Evolutionary conservation across 2,113 vertebrate genomes (phyloP), one percentile per base, ranked within the genome.

Genomic region (Labrus mixtus): DNA sequence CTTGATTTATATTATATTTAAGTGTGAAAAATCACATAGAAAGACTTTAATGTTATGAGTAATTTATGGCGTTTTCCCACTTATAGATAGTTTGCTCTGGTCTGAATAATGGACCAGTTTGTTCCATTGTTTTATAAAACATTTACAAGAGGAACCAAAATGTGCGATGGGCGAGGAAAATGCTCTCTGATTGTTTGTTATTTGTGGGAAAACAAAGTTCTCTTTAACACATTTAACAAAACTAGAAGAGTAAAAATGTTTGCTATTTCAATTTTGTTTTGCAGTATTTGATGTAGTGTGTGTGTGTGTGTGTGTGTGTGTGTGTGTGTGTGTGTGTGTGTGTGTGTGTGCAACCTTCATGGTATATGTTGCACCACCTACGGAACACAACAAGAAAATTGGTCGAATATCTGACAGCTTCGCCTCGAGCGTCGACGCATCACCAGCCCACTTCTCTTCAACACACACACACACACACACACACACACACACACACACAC

Each of bases 381-480:
- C 82, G 37, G 70, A 87, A 79, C 57, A 68, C 60, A 56, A 81
- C 33, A 65, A 55, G 41, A 73, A 82, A 88, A 77, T 73, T 11
- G 23, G 87, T 77, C 29, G 65, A 67, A 81, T 83, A 87, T 86
- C 76, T 87, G 88, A 88, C 89, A 92, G 89, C 71, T 91, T 85
- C 58, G 91, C 88, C 88, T 85, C 62, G 17, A 88, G 85, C 85
- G 0, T 77, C 71, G 37, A 58, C 70, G 22, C 67, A 70, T 82
- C 81, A 65, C 51, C 74, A 82, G 70, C 89, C 87, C 85, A 90
- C 87, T 87, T 89, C 85, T 83, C 78, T 39, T 59, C 37, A 57
- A 63, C 46, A 73, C 50, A 83, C 71, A 58, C 59, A 57, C 48
- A 50, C 75, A 60, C 37, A 72, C 66, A 62, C 74, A 71, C 65